Base-by-base conservation (phyloP, 2,113 vertebrate species). In the Podarcis muralis region DNA sequence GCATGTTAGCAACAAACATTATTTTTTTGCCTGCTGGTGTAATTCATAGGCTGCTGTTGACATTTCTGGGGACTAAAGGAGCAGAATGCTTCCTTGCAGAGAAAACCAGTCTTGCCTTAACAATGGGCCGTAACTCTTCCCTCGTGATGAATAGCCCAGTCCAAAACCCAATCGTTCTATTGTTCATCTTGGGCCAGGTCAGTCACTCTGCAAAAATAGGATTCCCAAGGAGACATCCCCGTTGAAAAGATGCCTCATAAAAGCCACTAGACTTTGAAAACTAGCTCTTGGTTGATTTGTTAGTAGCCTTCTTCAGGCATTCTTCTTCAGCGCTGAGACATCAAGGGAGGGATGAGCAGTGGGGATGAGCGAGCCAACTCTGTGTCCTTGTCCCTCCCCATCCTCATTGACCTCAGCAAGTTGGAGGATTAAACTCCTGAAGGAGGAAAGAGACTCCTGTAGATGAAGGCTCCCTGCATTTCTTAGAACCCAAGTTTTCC, bases 181-280 rank as follows among this genome's bases (percentile, higher is more conserved):
- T 85, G 74, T 90, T 13, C 9, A 86, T 78, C 90, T 93, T 88
- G 90, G 92, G 90, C 87, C 79, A 83, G 88, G 77, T 89, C 87
- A 74, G 90, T 89, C 74, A 90, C 91, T 87, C 91, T 71, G 77
- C 87, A 90, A 20, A 91, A 93, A 89, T 20, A 92, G 53, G 75
- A 91, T 93, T 93, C 91, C 90, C 90, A 88, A 15, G 81, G 87
- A 90, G 77, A 81, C 32, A 78, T 1, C 87, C 69, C 85, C 27
- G 84, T 86, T 90, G 89, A 30, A 88, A 81, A 87, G 62, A 53
- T 92, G 88, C 68, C n/a, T 16, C 27, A 32, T 43, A 40, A 43
- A 43, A 30, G 43, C 68, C 8, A 53, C 25, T 72, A 53, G 68
- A 84, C 68, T 68, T 53, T 68, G 30, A 20, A 80, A 43, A 13